Evolutionary conservation across 1,140 invertebrate species (phyloP), one percentile per base, ranked within the genome.

Genomic region (Popillia japonica): DNA sequence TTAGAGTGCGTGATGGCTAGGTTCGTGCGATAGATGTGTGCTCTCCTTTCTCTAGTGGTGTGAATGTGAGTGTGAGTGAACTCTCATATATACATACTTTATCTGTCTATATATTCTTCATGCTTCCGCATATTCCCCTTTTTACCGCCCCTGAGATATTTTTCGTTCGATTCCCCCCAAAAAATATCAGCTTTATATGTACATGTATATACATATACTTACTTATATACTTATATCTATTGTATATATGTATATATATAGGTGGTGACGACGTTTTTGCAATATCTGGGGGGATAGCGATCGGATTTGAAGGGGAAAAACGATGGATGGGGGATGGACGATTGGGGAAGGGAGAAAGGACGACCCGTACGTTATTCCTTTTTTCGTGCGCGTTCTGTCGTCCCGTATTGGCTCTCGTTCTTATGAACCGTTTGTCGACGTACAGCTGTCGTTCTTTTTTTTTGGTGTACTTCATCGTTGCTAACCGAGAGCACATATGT

Each of bases 381-480:
- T 68, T 68, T 23, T 34, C 61, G 20, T 68, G 4, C 22, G 6
- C 7, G 61, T 68, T 23, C 6, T 34, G 61, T 68, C 61, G 61
- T 68, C 20, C 61, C 61, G 61, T 68, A 68, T 68, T 68, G 61
- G 61, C 61, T 68, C 61, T 68, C 20, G 61, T 22, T 22, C 20
- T 68, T 68, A 68, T 20, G 61, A 68, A 22, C 20, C 22, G 61
- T 11, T 11, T 23, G 27, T 68, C 61, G 61, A 68, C 22, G 61
- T 68, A 20, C 61, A 34, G 61, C 22, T 14, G 61, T 68, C 27
- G 20, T 20, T 68, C 22, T 34, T 68, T 68, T n/a, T 27, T 68
- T 68, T 23, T 3, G 22, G 61, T 20, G 61, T 22, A 27, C 20
- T 23, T 68, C 61, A 20, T 34, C 27, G 27, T 34, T 34, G 20